phyloP scores from a whole-genome alignment of 2,797 vertebrate genomes.

The Lepilemur ruficaudatus region DNA sequence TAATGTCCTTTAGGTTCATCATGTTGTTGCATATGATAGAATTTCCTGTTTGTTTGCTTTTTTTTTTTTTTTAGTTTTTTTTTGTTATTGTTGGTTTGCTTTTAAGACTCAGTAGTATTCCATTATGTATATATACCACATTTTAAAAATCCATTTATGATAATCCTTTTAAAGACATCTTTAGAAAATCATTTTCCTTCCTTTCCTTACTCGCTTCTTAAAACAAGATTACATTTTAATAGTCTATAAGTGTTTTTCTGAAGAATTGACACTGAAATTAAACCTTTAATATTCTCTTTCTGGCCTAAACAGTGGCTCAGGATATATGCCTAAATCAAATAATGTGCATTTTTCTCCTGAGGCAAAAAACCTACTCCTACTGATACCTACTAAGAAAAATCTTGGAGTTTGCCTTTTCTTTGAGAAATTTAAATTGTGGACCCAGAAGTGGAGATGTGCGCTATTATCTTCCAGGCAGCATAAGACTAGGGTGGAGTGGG shows the following conservation, averaged over 20 bases:
- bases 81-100: background rate
- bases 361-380: background rate
- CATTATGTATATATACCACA: background rate
- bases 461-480: background rate
- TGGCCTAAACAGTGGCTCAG: background rate
- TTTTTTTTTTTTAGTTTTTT: too few species aligned
- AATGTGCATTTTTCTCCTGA: background rate
- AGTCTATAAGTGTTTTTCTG: background rate
- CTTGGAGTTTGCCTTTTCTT: background rate
- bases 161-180: background rate
- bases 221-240: conserved; percentile 24
- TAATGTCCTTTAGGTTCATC: background rate
- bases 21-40: background rate
- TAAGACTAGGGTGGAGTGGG: background rate
- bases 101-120: background rate
- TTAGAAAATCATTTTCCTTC: background rate
- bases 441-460: background rate
- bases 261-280: conserved; percentile 3
- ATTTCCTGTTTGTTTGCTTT: background rate
- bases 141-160: background rate
- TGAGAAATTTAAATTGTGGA: background rate
- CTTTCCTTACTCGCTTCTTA: background rate
- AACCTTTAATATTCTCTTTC: background rate
- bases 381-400: background rate
- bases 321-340: background rate